Conservation (phyloP, 2,113 vertebrate genomes). For the Stomatorhinus ivindoensis region DNA sequence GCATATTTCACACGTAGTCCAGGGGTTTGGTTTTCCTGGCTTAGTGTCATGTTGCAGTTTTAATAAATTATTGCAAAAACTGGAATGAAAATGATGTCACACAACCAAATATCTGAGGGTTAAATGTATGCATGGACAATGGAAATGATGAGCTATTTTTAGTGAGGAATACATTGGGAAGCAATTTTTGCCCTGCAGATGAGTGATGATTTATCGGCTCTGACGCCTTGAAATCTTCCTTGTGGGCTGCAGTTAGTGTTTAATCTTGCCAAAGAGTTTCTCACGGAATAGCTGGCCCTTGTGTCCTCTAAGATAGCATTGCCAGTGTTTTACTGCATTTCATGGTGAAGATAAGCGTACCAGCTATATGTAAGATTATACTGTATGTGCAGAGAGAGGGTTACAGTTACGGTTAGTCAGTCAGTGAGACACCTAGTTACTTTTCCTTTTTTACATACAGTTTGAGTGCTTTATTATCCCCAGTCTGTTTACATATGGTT, state of each 20-base stretch:
- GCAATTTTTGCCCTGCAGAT: neutral
- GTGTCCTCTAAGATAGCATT: neutral
- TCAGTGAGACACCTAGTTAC: neutral
- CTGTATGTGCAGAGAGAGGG: neutral
- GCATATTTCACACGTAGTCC: neutral
- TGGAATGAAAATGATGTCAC: neutral
- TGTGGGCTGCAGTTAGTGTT: neutral
- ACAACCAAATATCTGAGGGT: neutral
- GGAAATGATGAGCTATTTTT: neutral
- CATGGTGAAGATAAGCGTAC: neutral
- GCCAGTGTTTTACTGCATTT: neutral
- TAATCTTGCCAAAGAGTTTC: neutral
- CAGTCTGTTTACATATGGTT: conserved; percentile 4
- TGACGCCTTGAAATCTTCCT: neutral
- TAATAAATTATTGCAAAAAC: neutral
- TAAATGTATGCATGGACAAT: neutral
- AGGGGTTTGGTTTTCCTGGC: neutral
- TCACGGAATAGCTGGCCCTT: neutral
- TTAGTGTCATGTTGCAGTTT: neutral
- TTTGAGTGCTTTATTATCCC: neutral
- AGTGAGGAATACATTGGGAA: neutral
- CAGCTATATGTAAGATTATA: neutral
- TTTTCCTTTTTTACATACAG: neutral
- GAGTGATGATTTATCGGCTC: neutral
- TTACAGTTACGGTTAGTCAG: neutral